Percentiles rank a stretch among this genome's conserved stretches.
These are phyloP conservation scores for Rhagophthalmus giganteus DNA, from an alignment of 2,888 invertebrate genomes.

Conservation along the genomic window DNA sequence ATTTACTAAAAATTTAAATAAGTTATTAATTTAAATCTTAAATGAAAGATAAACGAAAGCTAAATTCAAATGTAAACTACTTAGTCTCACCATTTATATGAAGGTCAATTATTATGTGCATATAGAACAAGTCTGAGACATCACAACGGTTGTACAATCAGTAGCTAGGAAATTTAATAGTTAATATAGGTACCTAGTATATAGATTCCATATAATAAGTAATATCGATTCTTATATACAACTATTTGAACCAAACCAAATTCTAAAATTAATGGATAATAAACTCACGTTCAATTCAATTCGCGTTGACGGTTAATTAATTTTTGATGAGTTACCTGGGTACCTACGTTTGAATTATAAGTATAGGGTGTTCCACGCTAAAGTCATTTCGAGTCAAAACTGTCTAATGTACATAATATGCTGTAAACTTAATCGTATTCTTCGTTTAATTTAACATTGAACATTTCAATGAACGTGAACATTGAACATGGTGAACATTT, in stretches of 20 bases:
- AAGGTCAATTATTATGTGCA: slow-evolving; percentile 28
- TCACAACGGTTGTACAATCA: slow-evolving; percentile 31
- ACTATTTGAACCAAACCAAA: background rate
- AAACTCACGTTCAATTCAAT: too few relatives aligned
- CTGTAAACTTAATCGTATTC: too few relatives aligned
- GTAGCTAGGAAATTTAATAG: slow-evolving; percentile 19
- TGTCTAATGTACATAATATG: too few relatives aligned
- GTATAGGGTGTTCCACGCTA: too few relatives aligned
- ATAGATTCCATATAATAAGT: slow-evolving; percentile 28
- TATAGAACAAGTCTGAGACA: slow-evolving; percentile 25
- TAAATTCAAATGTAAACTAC: slow-evolving; percentile 3
- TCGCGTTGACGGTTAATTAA: too few relatives aligned
- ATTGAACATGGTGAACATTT: too few relatives aligned
- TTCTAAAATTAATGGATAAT: slow-evolving; percentile 11
- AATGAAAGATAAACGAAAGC: background rate
- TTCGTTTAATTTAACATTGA: too few relatives aligned
- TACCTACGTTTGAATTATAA: too few relatives aligned
- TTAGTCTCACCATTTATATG: slow-evolving; percentile 22
- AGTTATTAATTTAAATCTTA: too few relatives aligned
- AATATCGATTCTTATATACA: slow-evolving; percentile 12
- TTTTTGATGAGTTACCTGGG: too few relatives aligned
- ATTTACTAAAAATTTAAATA: slow-evolving; percentile 14
- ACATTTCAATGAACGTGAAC: too few relatives aligned
- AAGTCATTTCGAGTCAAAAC: too few relatives aligned
- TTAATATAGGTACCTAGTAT: slow-evolving; percentile 10